Evolutionary conservation across 2,113 vertebrate genomes (phyloP), one percentile per base, ranked within the genome.

Genomic region (Albula goreensis): DNA sequence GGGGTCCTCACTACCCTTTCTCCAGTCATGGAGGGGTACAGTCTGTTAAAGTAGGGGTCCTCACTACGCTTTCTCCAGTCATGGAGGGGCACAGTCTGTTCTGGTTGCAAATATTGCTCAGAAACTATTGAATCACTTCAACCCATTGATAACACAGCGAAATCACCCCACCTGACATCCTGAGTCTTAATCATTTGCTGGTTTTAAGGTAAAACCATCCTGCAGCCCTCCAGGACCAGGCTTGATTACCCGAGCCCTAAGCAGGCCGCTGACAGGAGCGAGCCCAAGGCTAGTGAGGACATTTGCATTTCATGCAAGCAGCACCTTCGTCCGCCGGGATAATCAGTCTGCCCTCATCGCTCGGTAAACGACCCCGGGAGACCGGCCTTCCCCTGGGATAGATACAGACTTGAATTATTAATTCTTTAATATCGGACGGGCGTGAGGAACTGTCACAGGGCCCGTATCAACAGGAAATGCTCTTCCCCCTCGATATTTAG

Each of bases 251-350:
- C 31, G 31, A 41, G 85, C 88, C 81, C 89, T 86, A 60, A 84
- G 82, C 50, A 78, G 48, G 84, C 82, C 86, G 88, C 86, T 89
- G 90, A 92, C 88, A 41, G 85, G 88, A 80, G 63, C 52, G 78
- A 91, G 86, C 91, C 89, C 56, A 82, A 60, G 87, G 90, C 90
- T 88, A 77, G 89, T 92, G 85, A 92, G 89, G 50, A 25, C 25
- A 81, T 87, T 88, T 91, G 92, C 89, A 90, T 92, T 92, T 92
- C 89, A 87, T 91, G 90, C 90, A 88, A 41, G 86, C 87, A 82
- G 90, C 89, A 89, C 90, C 92, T 90, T 92, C 88, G 81, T 85
- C 78, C 48, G 41, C 78, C 41, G 11, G 56, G 78, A 85, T 85
- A 85, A 80, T 85, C 70, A 77, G 13, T 19, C 13, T 7, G 70